Evolutionary conservation across 2,797 vertebrate species (phyloP), one percentile per base, ranked within the genome.

Genomic region (Leptodactylus fallax): DNA sequence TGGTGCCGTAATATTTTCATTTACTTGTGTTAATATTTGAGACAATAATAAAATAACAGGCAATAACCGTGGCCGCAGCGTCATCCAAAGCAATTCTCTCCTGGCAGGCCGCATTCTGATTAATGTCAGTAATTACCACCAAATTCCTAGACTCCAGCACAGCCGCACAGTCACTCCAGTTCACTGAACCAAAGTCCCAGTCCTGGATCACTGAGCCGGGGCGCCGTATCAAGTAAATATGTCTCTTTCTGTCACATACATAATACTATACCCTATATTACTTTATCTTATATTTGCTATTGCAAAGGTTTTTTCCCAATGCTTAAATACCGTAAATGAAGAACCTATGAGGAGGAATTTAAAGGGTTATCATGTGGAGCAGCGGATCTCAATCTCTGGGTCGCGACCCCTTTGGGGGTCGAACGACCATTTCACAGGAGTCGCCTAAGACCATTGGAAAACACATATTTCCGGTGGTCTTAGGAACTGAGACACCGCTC

Each of bases 131-230:
- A 76, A 85, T 85, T 76, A 12, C 56, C 19, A 10, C 36, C 6
- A 36, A 23, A 85, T 61, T 76, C 55, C 13, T 45, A 16, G 13
- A 61, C 14, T 13, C 55, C 72, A 61, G 45, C 71, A 72, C 71
- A 19, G 76, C 78, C 56, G 67, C 45, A 45, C 79, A 65, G 67
- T 61, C 69, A n/a, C 71, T 49, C 19, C 51, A 53, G 81, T 53
- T 84, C 82, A 88, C 10, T 85, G 77, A 88, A 80, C 63, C 83
- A 65, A 7, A 53, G 67, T 21, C 45, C 67, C 55, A 51, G 23
- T 47, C 17, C 21, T 27, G 72, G 81, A 47, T 87, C 74, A 25
- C 10, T 83, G 81, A 83, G 6, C 72, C 21, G 7, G 53, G 74
- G 61, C 72, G 58, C 60, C 47, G 49, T 16, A 83, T 79, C 56